Conservation (phyloP, 2,888 invertebrate species). For the Drosophila heteroneura region DNA sequence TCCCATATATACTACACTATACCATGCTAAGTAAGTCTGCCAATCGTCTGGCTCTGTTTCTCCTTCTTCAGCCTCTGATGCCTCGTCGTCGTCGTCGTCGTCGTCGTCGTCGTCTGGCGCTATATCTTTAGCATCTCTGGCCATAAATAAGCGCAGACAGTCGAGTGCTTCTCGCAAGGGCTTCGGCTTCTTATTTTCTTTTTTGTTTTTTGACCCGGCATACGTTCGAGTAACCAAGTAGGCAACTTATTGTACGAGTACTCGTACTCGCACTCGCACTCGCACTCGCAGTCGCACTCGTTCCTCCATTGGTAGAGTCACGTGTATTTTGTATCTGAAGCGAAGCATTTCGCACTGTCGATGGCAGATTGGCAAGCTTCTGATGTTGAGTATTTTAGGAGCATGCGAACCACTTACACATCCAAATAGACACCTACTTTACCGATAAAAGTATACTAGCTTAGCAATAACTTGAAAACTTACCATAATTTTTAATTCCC, state of each 20-base stretch:
- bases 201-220: conserved; percentile 55
- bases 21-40: conserved; percentile 41
- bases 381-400: conserved; percentile 27
- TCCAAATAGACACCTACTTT: conserved; percentile 21
- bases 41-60: conserved; percentile 34
- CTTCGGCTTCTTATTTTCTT: conserved; percentile 20
- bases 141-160: conserved; percentile 83
- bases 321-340: conserved; percentile 51
- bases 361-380: conserved; percentile 43
- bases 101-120: conserved; percentile 78
- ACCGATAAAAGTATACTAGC: not conserved
- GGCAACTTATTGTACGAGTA: conserved; percentile 33
- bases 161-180: conserved; percentile 71
- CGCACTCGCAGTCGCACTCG: not conserved
- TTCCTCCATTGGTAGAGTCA: conserved; percentile 20
- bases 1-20: conserved; percentile 16
- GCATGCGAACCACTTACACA: conserved; percentile 33
- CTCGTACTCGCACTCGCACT: not conserved
- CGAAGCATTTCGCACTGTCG: conserved; percentile 66
- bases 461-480: not conserved
- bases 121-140: conserved; percentile 83
- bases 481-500: not conserved
- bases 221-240: conserved; percentile 66
- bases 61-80: conserved; percentile 26
- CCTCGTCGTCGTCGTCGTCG: conserved; percentile 22